Percentiles rank a stretch among this genome's conserved stretches.
Evolutionary conservation across 2,113 vertebrate genomes (phyloP).

Genomic region (Thunnus thynnus): DNA sequence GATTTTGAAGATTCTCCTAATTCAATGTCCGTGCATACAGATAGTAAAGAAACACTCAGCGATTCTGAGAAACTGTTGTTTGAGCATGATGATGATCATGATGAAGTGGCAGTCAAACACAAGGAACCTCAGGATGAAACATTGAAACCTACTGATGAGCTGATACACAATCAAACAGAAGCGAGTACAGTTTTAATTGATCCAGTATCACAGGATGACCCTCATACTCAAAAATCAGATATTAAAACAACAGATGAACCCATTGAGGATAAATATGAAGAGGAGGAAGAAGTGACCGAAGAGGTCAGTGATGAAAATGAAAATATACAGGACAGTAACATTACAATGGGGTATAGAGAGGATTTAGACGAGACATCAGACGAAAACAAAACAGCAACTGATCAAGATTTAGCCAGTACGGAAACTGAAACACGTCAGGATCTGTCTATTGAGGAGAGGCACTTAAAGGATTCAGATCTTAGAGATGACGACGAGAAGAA

Average conservation of each 20-base stretch:
- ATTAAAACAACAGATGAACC: slow-evolving; percentile 31
- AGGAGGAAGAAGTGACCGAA: background rate
- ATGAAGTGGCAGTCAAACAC: background rate
- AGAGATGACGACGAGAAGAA: slow-evolving; percentile 58
- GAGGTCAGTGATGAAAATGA: background rate
- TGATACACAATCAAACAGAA: slow-evolving; percentile 25
- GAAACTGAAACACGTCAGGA: slow-evolving; percentile 22
- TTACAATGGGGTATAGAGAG: slow-evolving; percentile 12
- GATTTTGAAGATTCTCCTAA: slow-evolving; percentile 26
- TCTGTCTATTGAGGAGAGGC: background rate
- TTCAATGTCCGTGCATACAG: slow-evolving; percentile 6
- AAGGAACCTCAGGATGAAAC: slow-evolving; percentile 40
- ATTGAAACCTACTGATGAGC: slow-evolving; percentile 25
- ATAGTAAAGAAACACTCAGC: background rate
- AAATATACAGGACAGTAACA: slow-evolving; percentile 9
- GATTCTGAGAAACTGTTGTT: slow-evolving; percentile 17
- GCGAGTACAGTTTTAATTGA: background rate
- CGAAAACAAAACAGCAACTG: slow-evolving; percentile 7
- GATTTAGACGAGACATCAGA: slow-evolving; percentile 21
- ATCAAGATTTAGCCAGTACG: background rate
- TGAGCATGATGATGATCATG: slow-evolving; percentile 33
- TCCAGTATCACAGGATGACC: slow-evolving; percentile 2
- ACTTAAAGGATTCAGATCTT: background rate
- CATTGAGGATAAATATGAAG: background rate
- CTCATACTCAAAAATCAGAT: slow-evolving; percentile 12